phyloP scores from a whole-genome alignment of 1,140 invertebrate species.

The Drosophila seguyi region DNA sequence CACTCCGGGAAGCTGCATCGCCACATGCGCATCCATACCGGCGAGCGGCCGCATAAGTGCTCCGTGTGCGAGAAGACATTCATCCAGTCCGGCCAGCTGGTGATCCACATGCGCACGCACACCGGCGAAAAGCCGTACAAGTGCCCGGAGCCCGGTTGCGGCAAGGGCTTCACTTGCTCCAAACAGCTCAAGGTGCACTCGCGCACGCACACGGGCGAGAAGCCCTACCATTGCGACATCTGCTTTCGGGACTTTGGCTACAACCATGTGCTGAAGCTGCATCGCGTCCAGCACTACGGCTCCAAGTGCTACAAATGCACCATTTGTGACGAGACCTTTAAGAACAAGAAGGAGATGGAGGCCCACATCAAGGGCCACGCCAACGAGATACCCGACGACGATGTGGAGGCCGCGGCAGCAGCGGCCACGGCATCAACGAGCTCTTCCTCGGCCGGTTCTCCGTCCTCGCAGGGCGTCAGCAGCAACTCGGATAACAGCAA shows the following conservation, averaged over 20 bases:
- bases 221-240: constrained; percentile 89
- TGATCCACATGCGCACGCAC: constrained; percentile 94
- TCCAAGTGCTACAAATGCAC: constrained; percentile 97
- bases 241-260: constrained; percentile 91
- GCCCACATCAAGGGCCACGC: constrained; percentile 95
- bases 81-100: constrained; percentile 94
- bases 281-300: constrained; percentile 95
- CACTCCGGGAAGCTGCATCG: constrained; percentile 96
- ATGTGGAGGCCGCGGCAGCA: constrained; percentile 77
- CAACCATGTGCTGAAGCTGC: constrained; percentile 94
- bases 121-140: constrained; percentile 96
- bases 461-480: constrained; percentile 40
- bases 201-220: constrained; percentile 94
- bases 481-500: constrained; percentile 70
- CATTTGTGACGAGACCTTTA: constrained; percentile 94
- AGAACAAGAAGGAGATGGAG: constrained; percentile 95
- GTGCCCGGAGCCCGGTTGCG: constrained; percentile 91
- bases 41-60: constrained; percentile 97
- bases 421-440: constrained; percentile 52
- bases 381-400: constrained; percentile 87
- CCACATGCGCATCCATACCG: constrained; percentile 96
- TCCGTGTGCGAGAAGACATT: constrained; percentile 96
- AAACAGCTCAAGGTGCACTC: constrained; percentile 95
- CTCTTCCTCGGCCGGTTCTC: constrained; percentile 57
- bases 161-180: constrained; percentile 95